Evolutionary conservation across 2,888 invertebrate genomes (phyloP).

Genomic region (Chymomyza amoena): DNA sequence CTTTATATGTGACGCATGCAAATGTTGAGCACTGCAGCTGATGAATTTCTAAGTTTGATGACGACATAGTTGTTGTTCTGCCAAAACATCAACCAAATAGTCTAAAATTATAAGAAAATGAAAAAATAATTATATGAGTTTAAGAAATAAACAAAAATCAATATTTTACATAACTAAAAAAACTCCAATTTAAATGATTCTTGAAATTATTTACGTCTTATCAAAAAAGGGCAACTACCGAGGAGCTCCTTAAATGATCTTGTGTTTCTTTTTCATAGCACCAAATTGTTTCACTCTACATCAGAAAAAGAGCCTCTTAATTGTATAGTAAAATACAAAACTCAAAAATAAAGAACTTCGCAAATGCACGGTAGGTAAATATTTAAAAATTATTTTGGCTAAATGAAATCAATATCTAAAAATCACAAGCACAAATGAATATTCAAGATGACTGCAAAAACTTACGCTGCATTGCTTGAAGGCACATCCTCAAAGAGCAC

Average conservation of each 20-base stretch:
- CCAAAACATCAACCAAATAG: conserved; percentile 56
- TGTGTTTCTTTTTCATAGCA: no score
- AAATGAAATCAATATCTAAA: not conserved
- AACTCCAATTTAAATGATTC: no score
- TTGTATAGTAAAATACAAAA: no score
- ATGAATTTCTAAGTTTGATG: conserved; percentile 5
- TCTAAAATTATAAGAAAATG: conserved; percentile 42
- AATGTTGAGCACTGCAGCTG: not conserved
- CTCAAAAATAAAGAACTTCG: no score
- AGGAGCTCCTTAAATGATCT: no score
- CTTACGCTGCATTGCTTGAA: conserved; percentile 76
- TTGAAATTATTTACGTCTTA: no score
- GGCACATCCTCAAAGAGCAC: conserved; percentile 76
- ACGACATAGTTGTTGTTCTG: conserved; percentile 4
- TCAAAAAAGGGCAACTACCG: no score
- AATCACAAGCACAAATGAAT: not conserved
- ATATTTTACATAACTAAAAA: not conserved
- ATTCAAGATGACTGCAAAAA: conserved; percentile 24
- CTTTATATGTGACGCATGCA: not conserved
- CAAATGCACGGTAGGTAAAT: no score
- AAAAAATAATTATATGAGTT: conserved; percentile 37
- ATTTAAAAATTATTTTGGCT: no score
- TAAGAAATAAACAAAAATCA: not conserved
- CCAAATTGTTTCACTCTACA: no score
- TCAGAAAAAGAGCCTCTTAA: no score